phyloP scores from a whole-genome alignment of 35 echinoderm and acorn worm species.

The Anneissia japonica region DNA sequence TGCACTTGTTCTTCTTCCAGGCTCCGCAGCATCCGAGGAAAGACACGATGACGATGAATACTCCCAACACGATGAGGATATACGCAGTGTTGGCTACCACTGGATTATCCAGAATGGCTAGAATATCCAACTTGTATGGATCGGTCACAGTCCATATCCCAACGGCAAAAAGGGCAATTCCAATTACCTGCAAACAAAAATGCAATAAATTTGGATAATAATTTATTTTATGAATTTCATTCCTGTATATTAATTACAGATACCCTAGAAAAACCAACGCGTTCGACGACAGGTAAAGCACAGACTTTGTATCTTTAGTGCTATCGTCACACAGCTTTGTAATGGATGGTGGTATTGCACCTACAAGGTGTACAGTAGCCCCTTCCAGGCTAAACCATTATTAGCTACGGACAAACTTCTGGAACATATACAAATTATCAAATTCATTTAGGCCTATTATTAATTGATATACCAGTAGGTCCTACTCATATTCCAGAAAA shows the following conservation, averaged over 20 bases:
- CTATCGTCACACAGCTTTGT: no score
- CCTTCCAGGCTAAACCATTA: background rate
- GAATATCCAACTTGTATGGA: constrained; percentile 45
- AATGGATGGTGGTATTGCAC: no score
- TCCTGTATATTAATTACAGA: no score
- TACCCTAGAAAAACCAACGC: no score
- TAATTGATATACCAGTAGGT: background rate
- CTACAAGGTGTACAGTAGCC: no score
- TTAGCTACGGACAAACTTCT: background rate
- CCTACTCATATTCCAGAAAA: background rate
- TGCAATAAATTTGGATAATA: no score
- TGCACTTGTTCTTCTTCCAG: constrained; percentile 45
- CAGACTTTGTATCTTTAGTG: no score
- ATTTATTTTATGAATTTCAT: no score
- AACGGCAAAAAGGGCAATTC: constrained; percentile 47
- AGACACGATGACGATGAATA: constrained; percentile 51
- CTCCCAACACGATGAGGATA: constrained; percentile 55
- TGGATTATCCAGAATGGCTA: constrained; percentile 51
- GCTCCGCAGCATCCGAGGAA: constrained; percentile 56
- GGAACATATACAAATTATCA: background rate
- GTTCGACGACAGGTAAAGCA: no score
- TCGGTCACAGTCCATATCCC: constrained; percentile 52
- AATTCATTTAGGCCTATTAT: background rate
- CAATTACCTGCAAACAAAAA: constrained; percentile 33
- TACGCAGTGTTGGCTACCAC: constrained; percentile 48